Conservation (phyloP, 2,797 vertebrate species). For the Ceyx erithaca region DNA sequence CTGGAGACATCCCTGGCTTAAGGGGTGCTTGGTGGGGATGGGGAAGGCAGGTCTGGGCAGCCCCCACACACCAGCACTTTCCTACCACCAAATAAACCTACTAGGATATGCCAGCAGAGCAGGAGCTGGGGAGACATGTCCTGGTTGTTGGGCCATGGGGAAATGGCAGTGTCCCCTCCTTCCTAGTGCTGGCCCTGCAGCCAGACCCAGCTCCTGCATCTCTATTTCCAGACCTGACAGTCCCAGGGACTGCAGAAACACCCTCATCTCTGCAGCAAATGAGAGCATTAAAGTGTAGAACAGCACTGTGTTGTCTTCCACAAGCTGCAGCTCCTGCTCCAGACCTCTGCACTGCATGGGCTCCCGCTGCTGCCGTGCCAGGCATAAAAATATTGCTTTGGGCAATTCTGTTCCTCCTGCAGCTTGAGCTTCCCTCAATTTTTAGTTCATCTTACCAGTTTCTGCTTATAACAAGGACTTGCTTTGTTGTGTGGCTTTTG, state of each 20-base stretch:
- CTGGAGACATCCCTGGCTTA: neutral
- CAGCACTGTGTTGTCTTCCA: neutral
- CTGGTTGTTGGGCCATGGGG: too few species aligned
- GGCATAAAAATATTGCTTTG: neutral
- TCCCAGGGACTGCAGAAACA: neutral
- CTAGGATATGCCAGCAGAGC: neutral
- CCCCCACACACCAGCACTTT: neutral
- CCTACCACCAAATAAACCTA: neutral
- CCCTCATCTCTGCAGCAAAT: neutral
- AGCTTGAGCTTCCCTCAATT: too few species aligned
- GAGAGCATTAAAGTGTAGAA: neutral
- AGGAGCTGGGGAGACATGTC: neutral
- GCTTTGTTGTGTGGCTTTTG: neutral
- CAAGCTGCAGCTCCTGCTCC: neutral
- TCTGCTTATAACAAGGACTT: neutral
- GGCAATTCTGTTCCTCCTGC: neutral
- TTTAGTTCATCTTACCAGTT: neutral
- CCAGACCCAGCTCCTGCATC: neutral
- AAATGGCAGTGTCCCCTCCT: neutral
- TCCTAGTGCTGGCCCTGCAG: neutral
- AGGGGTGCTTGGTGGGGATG: neutral
- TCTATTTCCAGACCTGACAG: fast-evolving
- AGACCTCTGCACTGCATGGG: fast-evolving
- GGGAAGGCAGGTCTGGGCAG: neutral
- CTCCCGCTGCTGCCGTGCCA: neutral